phyloP scores from a whole-genome alignment of 2,797 vertebrate species.

The Hypotaenidia philippensis region DNA sequence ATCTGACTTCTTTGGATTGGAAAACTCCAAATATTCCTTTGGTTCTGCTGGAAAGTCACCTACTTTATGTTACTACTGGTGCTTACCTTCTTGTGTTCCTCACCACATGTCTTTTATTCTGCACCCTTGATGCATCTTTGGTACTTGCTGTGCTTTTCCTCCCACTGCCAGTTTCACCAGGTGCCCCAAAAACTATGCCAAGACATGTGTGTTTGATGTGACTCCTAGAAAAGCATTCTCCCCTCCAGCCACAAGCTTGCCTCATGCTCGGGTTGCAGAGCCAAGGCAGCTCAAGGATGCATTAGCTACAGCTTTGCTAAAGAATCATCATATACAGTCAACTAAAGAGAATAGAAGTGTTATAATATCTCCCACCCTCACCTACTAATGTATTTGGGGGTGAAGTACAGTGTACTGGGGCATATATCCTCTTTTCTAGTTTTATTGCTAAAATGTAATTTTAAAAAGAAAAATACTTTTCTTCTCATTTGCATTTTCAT shows the following conservation, averaged over 20 bases:
- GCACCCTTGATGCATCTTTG: background rate
- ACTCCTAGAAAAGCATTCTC: background rate
- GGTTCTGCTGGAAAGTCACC: background rate
- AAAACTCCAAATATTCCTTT: background rate
- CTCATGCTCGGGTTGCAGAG: background rate
- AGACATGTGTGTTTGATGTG: background rate
- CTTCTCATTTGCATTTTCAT: background rate
- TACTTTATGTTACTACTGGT: background rate
- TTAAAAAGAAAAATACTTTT: background rate
- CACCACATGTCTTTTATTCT: background rate
- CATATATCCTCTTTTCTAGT: background rate
- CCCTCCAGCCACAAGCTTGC: background rate
- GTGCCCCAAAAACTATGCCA: background rate
- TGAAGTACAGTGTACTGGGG: background rate
- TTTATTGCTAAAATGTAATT: background rate
- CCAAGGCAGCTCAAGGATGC: background rate
- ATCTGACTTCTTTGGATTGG: background rate
- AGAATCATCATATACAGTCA: background rate
- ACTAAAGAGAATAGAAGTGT: background rate
- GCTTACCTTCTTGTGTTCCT: background rate
- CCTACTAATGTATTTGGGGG: background rate
- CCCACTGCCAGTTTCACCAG: background rate
- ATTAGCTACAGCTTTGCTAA: background rate
- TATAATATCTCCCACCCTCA: background rate
- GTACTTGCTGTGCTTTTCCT: background rate